Percentiles rank a stretch among this genome's conserved stretches.
Evolutionary conservation across 2,888 invertebrate species (phyloP).

Genomic region (Lymantria monacha): DNA sequence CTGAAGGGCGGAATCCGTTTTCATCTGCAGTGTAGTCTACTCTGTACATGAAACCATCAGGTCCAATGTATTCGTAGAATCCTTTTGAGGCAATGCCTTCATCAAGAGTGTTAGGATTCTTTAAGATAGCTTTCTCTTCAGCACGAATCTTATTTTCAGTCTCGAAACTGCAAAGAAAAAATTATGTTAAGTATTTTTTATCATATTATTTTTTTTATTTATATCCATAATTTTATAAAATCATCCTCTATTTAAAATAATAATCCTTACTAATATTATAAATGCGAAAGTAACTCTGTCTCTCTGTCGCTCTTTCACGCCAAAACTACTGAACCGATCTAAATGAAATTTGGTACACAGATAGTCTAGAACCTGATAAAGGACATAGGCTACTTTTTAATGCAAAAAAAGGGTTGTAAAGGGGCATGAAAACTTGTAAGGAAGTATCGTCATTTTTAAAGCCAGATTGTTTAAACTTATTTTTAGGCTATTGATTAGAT

Average conservation of each 20-base stretch:
- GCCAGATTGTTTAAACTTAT: too few species aligned
- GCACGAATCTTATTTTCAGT: constrained; percentile 81
- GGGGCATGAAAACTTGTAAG: too few species aligned
- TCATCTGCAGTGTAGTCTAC: constrained; percentile 80
- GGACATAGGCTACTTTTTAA: too few species aligned
- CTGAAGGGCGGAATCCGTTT: constrained; percentile 74
- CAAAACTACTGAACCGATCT: too few species aligned
- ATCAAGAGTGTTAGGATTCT: constrained; percentile 73
- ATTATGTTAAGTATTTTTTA: neutral
- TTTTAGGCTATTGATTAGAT: too few species aligned
- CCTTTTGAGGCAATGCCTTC: constrained; percentile 77
- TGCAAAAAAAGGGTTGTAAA: too few species aligned
- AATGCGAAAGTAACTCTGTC: too few species aligned
- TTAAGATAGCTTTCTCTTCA: constrained; percentile 75
- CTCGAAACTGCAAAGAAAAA: constrained; percentile 63
- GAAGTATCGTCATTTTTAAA: too few species aligned
- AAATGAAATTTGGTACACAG: too few species aligned
- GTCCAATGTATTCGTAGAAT: constrained; percentile 80
- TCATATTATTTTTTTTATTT: neutral
- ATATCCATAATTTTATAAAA: neutral
- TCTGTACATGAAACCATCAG: constrained; percentile 77
- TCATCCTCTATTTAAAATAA: neutral
- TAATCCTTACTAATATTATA: too few species aligned
- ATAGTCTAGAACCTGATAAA: too few species aligned
- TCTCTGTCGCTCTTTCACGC: too few species aligned